phyloP scores from a whole-genome alignment of 2,113 vertebrate genomes.

The Phoenicopterus ruber region DNA sequence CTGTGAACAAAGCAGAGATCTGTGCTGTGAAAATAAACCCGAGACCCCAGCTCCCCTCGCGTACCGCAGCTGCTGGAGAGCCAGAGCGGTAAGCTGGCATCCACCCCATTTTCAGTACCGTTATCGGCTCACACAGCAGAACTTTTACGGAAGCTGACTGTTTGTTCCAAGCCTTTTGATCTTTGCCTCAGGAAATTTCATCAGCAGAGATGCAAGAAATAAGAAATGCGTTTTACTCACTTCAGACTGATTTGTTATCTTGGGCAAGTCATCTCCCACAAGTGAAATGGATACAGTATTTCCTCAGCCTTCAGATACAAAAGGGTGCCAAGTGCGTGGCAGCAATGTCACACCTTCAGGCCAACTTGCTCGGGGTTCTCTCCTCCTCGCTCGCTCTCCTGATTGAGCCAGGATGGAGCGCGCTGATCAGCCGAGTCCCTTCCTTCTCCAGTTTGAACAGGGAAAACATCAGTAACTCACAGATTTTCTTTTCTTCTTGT shows the following conservation, averaged over 20 bases:
- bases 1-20: not conserved
- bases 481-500: not conserved
- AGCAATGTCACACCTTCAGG: not conserved
- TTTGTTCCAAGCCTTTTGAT: not conserved
- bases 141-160: not conserved
- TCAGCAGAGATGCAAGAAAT: not conserved
- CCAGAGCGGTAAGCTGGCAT: not conserved
- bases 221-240: not conserved
- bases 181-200: not conserved
- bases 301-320: not conserved
- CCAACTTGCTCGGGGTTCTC: not conserved
- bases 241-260: not conserved
- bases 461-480: not conserved
- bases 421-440: not conserved
- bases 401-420: not conserved
- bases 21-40: not conserved
- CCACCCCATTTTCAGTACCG: not conserved
- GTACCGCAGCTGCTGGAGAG: fast-evolving
- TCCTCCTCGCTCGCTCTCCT: not conserved
- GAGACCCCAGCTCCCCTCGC: not conserved
- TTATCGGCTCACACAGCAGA: not conserved
- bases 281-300: fast-evolving
- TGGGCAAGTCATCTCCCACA: not conserved
- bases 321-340: not conserved
- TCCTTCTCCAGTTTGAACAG: not conserved